Evolutionary conservation across 2,888 invertebrate genomes (phyloP).

Genomic region (Listrodromus nycthemerus): DNA sequence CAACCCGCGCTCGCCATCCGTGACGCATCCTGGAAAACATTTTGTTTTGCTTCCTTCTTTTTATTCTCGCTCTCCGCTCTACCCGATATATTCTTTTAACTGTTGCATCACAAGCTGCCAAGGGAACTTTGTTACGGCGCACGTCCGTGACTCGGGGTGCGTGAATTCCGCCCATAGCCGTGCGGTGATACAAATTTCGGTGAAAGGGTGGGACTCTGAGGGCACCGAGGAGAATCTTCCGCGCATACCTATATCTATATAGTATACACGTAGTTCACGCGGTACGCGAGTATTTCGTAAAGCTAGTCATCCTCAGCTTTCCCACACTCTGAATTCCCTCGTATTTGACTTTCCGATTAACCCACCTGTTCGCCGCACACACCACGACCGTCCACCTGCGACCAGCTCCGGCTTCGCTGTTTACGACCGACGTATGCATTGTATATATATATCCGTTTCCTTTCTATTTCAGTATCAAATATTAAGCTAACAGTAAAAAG

Average conservation of each 20-base stretch:
- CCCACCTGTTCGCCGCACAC: conserved; percentile 72
- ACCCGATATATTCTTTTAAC: conserved; percentile 6
- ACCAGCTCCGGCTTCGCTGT: conserved; percentile 25
- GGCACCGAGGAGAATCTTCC: not conserved
- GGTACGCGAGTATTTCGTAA: conserved; percentile 2
- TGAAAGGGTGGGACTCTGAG: not conserved
- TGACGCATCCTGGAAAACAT: conserved; percentile 56
- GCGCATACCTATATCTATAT: not conserved
- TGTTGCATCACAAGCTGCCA: not conserved
- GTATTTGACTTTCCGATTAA: conserved; percentile 78
- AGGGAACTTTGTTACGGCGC: not conserved
- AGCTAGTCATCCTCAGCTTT: conserved; percentile 47
- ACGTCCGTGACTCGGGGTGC: conserved; percentile 1
- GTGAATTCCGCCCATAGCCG: conserved; percentile 16
- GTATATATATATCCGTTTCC: not conserved
- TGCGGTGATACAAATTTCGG: conserved; percentile 26
- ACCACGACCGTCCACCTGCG: conserved; percentile 58
- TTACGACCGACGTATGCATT: not conserved
- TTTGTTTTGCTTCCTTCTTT: not conserved
- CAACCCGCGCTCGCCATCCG: conserved; percentile 40
- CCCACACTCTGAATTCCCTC: conserved; percentile 62
- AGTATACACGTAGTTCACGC: not conserved
- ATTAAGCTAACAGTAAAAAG: too few species aligned
- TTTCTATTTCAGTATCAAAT: too few species aligned
- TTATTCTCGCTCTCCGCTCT: not conserved